These are phyloP conservation scores for Heteropelma amictum DNA, from an alignment of 2,888 invertebrate species.

Conservation along the genomic window DNA sequence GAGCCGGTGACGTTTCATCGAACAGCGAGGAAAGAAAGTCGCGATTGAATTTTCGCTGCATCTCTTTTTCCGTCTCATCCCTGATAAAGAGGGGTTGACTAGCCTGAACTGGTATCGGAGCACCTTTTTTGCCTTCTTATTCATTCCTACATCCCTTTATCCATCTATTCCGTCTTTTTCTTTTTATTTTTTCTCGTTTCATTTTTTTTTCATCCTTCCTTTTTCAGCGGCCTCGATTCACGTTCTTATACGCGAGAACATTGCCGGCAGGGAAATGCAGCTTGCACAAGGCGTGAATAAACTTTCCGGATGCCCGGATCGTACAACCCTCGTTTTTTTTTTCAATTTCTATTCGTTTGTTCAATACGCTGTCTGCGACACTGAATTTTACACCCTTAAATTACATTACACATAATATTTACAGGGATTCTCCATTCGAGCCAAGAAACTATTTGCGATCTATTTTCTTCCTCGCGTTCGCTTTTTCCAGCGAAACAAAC, in stretches of 20 bases:
- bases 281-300: conserved; percentile 4
- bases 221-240: not conserved
- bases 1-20: conserved; percentile 6
- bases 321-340: not conserved
- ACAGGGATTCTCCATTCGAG: no score
- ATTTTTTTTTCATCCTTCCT: not conserved
- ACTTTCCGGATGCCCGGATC: conserved; percentile 1
- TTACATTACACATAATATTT: not conserved
- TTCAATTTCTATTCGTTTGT: not conserved
- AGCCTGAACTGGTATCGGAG: not conserved
- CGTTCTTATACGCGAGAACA: not conserved
- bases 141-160: not conserved
- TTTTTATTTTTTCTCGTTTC: no score
- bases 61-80: conserved; percentile 9
- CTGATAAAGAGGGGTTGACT: conserved; percentile 6
- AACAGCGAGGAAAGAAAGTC: conserved; percentile 22
- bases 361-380: not conserved
- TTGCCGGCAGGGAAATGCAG: not conserved
- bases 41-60: conserved; percentile 42
- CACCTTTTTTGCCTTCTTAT: not conserved
- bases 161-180: no score
- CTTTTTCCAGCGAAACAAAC: no score
- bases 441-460: no score
- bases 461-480: no score
- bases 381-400: not conserved